Conservation (phyloP, 2,888 invertebrate species). For the Chromoteleia sp. region DNA sequence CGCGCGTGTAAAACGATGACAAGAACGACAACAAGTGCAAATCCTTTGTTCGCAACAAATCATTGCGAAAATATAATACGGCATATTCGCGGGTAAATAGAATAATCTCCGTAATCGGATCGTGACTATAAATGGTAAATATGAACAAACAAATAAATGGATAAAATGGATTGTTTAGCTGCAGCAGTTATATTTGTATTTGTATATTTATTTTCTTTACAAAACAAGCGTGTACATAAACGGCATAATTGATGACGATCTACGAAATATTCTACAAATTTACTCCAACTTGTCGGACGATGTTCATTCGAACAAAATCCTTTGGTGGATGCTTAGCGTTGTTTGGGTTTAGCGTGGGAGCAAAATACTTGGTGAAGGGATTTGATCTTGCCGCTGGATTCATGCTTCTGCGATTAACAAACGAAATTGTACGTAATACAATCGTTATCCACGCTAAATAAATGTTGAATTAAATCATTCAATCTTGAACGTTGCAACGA, state of each 20-base stretch:
- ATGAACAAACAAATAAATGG: neutral
- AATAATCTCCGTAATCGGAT: conserved; percentile 50
- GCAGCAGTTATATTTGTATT: neutral
- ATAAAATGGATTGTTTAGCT: neutral
- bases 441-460: conserved; percentile 24
- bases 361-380: conserved; percentile 46
- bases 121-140: conserved; percentile 18
- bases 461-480: neutral
- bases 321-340: conserved; percentile 27
- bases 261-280: neutral
- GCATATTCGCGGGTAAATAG: conserved; percentile 34
- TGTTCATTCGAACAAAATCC: neutral
- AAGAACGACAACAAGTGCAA: conserved; percentile 13
- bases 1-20: conserved; percentile 32
- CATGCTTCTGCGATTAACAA: conserved; percentile 66
- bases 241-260: too few relatives aligned
- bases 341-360: conserved; percentile 17
- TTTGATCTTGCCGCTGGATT: conserved; percentile 39
- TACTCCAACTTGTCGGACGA: neutral
- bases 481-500: too few relatives aligned
- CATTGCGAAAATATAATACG: conserved; percentile 41
- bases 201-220: too few relatives aligned
- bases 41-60: conserved; percentile 41
- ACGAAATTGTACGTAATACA: conserved; percentile 26
- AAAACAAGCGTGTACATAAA: too few relatives aligned